Base-by-base conservation (phyloP, 2,113 vertebrate species). In the Alectura lathami region DNA sequence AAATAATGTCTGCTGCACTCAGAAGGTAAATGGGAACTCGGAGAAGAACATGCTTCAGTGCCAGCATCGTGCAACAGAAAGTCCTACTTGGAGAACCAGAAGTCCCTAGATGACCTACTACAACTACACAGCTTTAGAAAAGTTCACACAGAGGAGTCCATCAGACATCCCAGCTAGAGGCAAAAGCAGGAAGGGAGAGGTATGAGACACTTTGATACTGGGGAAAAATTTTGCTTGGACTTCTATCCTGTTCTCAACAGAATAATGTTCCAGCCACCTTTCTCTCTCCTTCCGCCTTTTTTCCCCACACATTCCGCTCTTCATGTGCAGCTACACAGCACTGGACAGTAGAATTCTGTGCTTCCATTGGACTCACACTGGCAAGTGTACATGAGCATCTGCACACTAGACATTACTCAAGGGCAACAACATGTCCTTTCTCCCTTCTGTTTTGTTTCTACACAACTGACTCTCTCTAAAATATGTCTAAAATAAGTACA, bases 381-480 rank as follows among this genome's bases (percentile, higher is more conserved):
- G 54, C 24, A 91, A 82, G 64, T 13, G 21, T 11, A 3, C 13
- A 56, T 23, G 15, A 8, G 15, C 24, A 68, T 45, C 36, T 40
- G 45, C 0, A 0, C 3, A 36, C 9, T 15, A n/a, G 6, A 4
- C 40, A n/a, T 59, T n/a, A 62, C 42, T 53, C 8, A 2, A 63
- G 14, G 5, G 16, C 20, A 67, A 57, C 70, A 54, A 74, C 86
- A 74, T 26, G 11, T 0, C 34, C n/a, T 64, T 70, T 78, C 22
- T 11, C 0, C 0, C 13, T 67, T 75, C 24, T 11, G 13, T 54
- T 84, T 57, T 27, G 6, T 77, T 89, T 82, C 51, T 34, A 47
- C 38, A 86, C 43, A 77, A 4, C 12, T 40, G 42, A 24, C 12
- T 76, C 9, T 80, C 47, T 51, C 53, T 73, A 42, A 54, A 77